Conservation (phyloP, 2,797 vertebrate species). For the Sarcoramphus papa region DNA sequence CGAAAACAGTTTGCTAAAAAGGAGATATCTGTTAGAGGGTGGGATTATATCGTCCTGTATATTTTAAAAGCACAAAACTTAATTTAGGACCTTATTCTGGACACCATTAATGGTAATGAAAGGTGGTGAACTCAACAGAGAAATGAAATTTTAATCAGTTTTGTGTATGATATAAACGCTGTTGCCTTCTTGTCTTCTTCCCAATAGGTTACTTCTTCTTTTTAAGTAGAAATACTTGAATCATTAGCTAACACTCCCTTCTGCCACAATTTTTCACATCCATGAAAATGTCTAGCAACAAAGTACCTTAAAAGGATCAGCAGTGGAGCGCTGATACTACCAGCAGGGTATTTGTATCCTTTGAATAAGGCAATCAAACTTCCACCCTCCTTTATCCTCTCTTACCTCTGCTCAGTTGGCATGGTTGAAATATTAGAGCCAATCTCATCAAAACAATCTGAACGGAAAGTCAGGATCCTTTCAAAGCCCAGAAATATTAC, state of each 20-base stretch:
- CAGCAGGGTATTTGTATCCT: not conserved
- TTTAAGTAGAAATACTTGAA: not conserved
- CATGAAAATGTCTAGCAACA: not conserved
- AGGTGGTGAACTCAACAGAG: not conserved
- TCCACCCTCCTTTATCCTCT: not conserved
- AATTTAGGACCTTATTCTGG: not conserved
- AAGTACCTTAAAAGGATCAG: not conserved
- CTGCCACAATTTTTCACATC: not conserved
- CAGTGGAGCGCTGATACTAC: not conserved
- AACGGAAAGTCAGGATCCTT: conserved; percentile 36
- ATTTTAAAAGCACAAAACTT: not conserved
- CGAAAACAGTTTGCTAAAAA: not conserved
- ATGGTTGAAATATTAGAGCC: conserved; percentile 24
- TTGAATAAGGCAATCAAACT: not conserved
- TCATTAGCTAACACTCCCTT: not conserved
- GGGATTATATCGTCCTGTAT: not conserved
- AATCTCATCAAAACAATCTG: conserved; percentile 38
- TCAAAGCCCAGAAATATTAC: conserved; percentile 69
- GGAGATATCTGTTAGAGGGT: not conserved
- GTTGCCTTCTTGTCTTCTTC: not conserved
- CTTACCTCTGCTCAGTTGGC: not conserved
- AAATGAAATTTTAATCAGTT: not conserved
- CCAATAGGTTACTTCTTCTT: not conserved
- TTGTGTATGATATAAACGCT: not conserved
- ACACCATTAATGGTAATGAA: not conserved